Conservation (phyloP, 2,113 vertebrate genomes). For the Thunnus thynnus region DNA sequence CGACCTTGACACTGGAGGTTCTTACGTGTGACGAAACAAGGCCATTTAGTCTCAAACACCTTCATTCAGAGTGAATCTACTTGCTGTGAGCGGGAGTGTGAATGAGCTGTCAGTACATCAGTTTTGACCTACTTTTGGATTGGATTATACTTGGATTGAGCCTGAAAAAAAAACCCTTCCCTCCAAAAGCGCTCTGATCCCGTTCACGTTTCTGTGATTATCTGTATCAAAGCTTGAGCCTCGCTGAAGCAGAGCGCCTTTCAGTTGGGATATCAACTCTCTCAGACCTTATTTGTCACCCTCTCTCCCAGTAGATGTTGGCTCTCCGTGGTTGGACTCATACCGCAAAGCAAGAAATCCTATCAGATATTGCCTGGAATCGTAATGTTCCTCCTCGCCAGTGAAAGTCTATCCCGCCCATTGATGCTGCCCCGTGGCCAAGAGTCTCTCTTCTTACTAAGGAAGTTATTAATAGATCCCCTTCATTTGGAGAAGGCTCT, state of each 20-base stretch:
- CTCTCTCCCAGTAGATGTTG: constrained; percentile 19
- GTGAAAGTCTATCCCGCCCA: constrained; percentile 47
- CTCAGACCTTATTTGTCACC: constrained; percentile 40
- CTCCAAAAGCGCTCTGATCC: constrained; percentile 36
- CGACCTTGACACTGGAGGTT: background rate
- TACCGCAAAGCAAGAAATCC: constrained; percentile 28
- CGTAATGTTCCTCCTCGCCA: constrained; percentile 32
- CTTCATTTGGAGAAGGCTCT: constrained; percentile 43
- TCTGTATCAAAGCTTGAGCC: constrained; percentile 20
- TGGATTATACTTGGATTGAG: constrained; percentile 59
- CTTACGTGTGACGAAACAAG: background rate
- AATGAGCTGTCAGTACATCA: constrained; percentile 33
- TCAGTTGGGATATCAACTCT: constrained; percentile 32
- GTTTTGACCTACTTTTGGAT: constrained; percentile 57
- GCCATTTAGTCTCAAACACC: background rate
- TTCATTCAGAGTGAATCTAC: constrained; percentile 20
- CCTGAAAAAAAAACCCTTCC: constrained; percentile 42
- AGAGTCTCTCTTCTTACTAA: constrained; percentile 49
- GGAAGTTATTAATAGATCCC: constrained; percentile 70
- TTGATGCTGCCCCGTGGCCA: constrained; percentile 41
- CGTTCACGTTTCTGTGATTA: constrained; percentile 39
- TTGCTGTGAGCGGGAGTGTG: constrained; percentile 32
- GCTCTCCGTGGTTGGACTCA: constrained; percentile 22
- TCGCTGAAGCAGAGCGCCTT: constrained; percentile 2
- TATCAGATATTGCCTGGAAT: constrained; percentile 45